Evolutionary conservation across 2,797 vertebrate genomes (phyloP).

Genomic region (Masticophis lateralis): DNA sequence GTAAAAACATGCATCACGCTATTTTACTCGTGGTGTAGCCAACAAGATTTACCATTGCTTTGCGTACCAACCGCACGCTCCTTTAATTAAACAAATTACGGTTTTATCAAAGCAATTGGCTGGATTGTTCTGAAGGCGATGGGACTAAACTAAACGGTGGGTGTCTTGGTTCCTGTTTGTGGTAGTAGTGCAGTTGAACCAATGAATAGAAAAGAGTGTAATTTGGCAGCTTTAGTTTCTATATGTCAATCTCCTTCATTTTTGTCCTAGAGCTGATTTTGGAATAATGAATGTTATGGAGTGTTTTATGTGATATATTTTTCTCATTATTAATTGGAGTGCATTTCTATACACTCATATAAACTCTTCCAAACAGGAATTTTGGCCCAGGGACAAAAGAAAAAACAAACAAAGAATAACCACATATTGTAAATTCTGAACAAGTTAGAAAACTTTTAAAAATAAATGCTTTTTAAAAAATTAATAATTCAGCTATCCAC

Average conservation of each 20-base stretch:
- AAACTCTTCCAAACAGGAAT: neutral
- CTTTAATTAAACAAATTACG: neutral
- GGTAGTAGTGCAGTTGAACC: neutral
- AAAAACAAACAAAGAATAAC: neutral
- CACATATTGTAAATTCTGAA: neutral
- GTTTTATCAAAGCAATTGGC: neutral
- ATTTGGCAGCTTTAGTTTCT: neutral
- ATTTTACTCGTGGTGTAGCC: neutral
- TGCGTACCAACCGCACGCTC: neutral
- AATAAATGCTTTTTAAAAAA: neutral
- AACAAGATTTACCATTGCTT: neutral
- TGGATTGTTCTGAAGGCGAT: neutral
- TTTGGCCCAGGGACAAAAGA: neutral
- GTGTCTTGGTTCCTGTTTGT: neutral
- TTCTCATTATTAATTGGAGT: neutral
- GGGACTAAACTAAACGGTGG: neutral
- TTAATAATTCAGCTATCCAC: neutral
- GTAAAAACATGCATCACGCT: neutral
- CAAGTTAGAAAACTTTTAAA: neutral
- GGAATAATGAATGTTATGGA: neutral
- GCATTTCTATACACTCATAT: neutral
- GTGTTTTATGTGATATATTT: neutral
- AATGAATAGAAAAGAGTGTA: neutral
- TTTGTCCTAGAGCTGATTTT: neutral
- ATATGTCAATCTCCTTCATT: neutral